Conservation (phyloP, 2,113 vertebrate genomes). For the Puma concolor region DNA sequence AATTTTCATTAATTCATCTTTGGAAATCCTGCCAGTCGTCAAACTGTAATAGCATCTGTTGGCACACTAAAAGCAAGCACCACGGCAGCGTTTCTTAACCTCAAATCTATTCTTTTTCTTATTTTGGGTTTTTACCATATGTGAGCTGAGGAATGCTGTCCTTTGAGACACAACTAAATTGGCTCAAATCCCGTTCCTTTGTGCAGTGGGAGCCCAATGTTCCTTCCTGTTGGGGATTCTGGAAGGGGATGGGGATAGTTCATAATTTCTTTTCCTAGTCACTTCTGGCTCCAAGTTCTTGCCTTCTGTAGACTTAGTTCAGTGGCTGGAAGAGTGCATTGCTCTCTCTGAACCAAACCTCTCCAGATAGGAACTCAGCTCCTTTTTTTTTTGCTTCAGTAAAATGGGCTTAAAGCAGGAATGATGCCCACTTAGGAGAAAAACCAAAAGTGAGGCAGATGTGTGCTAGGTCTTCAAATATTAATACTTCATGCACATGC, state of each 20-base stretch:
- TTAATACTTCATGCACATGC: neutral
- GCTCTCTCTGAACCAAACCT: neutral
- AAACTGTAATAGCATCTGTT: neutral
- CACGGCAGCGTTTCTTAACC: neutral
- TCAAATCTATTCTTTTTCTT: neutral
- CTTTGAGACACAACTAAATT: neutral
- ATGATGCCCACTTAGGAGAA: neutral
- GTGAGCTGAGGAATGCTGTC: neutral
- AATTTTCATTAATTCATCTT: neutral
- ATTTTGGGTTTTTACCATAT: conserved; percentile 22
- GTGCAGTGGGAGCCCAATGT: neutral
- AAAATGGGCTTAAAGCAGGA: neutral
- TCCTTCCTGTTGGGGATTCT: conserved; percentile 7
- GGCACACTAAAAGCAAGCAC: neutral
- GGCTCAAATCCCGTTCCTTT: neutral
- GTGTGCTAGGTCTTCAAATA: neutral
- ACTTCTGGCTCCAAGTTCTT: neutral
- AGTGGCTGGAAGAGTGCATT: neutral
- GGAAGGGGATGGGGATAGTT: neutral
- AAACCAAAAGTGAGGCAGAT: neutral
- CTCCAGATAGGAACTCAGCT: neutral
- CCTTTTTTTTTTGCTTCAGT: neutral
- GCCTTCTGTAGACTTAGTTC: neutral
- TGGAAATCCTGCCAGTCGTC: neutral
- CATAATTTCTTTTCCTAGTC: neutral